phyloP scores from a whole-genome alignment of 2,113 vertebrate species.

The Atractosteus spatula region DNA sequence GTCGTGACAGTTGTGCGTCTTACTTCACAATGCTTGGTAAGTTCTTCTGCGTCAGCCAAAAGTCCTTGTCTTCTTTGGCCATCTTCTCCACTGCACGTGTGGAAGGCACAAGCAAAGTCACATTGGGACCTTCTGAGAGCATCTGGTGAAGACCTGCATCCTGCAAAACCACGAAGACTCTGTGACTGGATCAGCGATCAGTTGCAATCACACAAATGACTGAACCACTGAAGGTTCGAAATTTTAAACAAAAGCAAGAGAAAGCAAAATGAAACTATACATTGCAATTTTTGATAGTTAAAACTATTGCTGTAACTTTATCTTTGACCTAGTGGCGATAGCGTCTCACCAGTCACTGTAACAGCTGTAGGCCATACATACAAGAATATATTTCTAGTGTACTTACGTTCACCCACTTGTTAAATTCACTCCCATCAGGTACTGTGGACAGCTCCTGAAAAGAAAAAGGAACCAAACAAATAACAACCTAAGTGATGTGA shows the following conservation, averaged over 20 bases:
- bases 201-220: too few species aligned
- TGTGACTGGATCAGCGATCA: too few species aligned
- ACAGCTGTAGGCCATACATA: too few species aligned
- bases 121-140: slow-evolving; percentile 62
- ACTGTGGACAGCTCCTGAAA: slow-evolving; percentile 75
- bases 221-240: too few species aligned
- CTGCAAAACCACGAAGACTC: slow-evolving; percentile 49
- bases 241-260: too few species aligned
- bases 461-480: not conserved
- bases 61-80: slow-evolving; percentile 69
- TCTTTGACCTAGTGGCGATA: too few species aligned
- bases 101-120: slow-evolving; percentile 83
- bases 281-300: too few species aligned
- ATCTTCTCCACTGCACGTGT: slow-evolving; percentile 68
- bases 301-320: too few species aligned
- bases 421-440: slow-evolving; percentile 71
- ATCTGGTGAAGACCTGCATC: slow-evolving; percentile 57
- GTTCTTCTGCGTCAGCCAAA: slow-evolving; percentile 75
- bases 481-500: too few species aligned
- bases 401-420: slow-evolving; percentile 81
- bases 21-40: slow-evolving; percentile 80
- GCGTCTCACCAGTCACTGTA: too few species aligned
- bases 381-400: too few species aligned
- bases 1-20: not conserved
- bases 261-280: too few species aligned